Base-by-base conservation (phyloP, 1,140 invertebrate genomes). In the Drosophila malerkotliana region DNA sequence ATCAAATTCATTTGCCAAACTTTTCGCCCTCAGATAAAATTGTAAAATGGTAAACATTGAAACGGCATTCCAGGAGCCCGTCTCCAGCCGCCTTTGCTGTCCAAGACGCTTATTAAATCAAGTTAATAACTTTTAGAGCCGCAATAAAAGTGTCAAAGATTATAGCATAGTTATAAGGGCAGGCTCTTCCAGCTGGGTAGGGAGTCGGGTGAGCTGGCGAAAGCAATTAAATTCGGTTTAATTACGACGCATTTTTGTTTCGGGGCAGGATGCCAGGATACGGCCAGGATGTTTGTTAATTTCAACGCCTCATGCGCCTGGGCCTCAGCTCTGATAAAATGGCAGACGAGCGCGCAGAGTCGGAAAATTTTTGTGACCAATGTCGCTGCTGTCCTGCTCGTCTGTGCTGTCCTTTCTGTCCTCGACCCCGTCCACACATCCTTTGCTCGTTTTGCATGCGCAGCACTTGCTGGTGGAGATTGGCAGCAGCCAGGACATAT, bases 81-180 rank as follows among this genome's bases (percentile, higher is more conserved):
- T 7, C 45, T 24, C 44, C 12, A 4, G 41, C n/a, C 45, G 52
- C 28, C 18, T 34, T 9, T 45, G 71, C 60, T 72, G 66, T 63
- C 71, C 66, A 69, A 79, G 79, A 39, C 69, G 83, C 83, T 90
- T 90, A 90, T 90, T 90, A 90, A 90, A 90, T 90, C 88, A 90
- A 89, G 77, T 90, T 90, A 89, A 90, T 88, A 90, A 90, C 88
- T 90, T 90, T 79, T 79, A 83, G 78, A 79, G 72, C 75, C 69
- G 88, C 84, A 90, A 90, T 90, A 90, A 90, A 90, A 90, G 84
- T 90, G 88, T 90, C 88, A 90, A 83, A 90, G 81, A 90, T 90
- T 89, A 89, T 84, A 72, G 83, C 83, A 88, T 79, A 88, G 84
- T 89, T 88, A 89, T 77, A 83, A 71, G 79, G 67, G 54, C 39